Evolutionary conservation across 2,888 invertebrate genomes (phyloP).

Genomic region (Trichogramma evanescens): DNA sequence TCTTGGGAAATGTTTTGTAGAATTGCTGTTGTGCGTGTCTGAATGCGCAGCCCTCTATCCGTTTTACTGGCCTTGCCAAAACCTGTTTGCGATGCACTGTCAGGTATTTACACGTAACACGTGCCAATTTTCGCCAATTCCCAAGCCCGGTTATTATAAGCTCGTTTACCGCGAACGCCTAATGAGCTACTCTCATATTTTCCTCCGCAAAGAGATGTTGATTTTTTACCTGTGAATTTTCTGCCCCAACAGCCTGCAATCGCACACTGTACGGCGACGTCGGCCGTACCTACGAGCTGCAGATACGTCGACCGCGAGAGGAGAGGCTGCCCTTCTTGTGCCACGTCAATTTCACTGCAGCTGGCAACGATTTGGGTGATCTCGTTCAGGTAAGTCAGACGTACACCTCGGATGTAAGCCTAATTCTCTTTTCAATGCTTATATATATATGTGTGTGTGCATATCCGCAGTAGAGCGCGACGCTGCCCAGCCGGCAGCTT

Average conservation of each 20-base stretch:
- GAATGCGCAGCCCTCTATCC: too few relatives aligned
- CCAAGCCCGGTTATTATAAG: too few relatives aligned
- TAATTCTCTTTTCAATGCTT: neutral
- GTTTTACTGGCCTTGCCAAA: too few relatives aligned
- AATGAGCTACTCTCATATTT: too few relatives aligned
- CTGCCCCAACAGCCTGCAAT: constrained; percentile 63
- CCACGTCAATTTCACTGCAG: constrained; percentile 76
- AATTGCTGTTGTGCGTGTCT: too few relatives aligned
- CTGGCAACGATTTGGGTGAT: constrained; percentile 70
- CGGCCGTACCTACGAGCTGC: constrained; percentile 71
- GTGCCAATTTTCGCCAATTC: too few relatives aligned
- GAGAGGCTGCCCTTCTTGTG: constrained; percentile 73
- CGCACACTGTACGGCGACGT: constrained; percentile 76
- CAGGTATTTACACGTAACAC: too few relatives aligned
- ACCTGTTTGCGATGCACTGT: too few relatives aligned
- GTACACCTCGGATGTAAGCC: neutral
- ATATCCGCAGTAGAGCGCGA: neutral
- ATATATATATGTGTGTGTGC: neutral
- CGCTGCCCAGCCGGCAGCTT: neutral
- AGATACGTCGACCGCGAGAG: constrained; percentile 67
- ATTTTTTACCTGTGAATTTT: neutral
- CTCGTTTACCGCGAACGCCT: too few relatives aligned
- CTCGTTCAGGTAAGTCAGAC: constrained; percentile 64
- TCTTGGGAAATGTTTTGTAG: neutral
- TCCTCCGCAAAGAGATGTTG: too few relatives aligned